phyloP scores from a whole-genome alignment of 2,888 invertebrate genomes.

The Dugesia japonica region DNA sequence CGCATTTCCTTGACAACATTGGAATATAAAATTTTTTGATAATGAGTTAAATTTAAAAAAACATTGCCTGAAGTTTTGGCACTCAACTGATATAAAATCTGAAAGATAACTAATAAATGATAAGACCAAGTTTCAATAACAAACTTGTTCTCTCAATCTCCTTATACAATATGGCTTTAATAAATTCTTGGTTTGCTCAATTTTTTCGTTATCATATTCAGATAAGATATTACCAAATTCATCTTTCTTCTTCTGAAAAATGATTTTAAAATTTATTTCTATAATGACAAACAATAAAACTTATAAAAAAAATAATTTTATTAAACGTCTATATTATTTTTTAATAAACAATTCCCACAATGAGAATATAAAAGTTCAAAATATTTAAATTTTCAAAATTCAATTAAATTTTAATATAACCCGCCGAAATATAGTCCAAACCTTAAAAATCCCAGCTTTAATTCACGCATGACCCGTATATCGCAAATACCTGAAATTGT shows the following conservation, averaged over 20 bases:
- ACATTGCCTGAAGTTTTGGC: not conserved
- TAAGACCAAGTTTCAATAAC: constrained; percentile 12
- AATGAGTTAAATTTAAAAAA: constrained; percentile 52
- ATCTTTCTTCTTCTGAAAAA: not conserved
- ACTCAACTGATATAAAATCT: constrained; percentile 37
- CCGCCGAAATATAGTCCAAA: too few species aligned
- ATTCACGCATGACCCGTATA: too few species aligned
- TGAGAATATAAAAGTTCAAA: too few species aligned
- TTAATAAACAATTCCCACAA: too few species aligned
- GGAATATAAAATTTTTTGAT: constrained; percentile 63
- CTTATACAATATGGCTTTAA: constrained; percentile 86
- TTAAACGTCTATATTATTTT: too few species aligned
- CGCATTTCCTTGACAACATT: constrained; percentile 57
- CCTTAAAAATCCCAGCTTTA: too few species aligned
- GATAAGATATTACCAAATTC: constrained; percentile 47
- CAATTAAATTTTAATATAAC: too few species aligned
- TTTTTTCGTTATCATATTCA: constrained; percentile 72
- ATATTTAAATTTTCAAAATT: too few species aligned
- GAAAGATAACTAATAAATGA: constrained; percentile 7
- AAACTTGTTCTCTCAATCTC: constrained; percentile 68
- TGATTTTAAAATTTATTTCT: too few species aligned
- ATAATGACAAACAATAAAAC: too few species aligned
- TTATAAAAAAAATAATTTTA: too few species aligned
- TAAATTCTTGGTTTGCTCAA: constrained; percentile 77
- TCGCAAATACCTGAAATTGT: too few species aligned